Percentiles rank a stretch among this genome's conserved stretches.
These are phyloP conservation scores for Melangyna quadrimaculata DNA, from an alignment of 2,888 invertebrate species.

Conservation along the genomic window DNA sequence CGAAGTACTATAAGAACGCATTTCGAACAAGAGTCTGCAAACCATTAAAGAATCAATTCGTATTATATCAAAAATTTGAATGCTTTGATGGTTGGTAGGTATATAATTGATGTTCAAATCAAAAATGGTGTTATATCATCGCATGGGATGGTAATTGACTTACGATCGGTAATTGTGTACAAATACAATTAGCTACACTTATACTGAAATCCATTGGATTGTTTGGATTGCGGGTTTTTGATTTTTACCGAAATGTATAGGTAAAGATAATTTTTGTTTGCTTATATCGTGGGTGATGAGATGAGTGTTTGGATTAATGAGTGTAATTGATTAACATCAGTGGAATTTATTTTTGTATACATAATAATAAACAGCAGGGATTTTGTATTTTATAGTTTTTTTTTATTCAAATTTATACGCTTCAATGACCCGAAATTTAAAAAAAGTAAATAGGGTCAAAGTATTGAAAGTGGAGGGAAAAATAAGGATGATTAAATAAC, in stretches of 20 bases:
- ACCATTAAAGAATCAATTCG: slow-evolving; percentile 38
- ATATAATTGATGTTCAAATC: slow-evolving; percentile 50
- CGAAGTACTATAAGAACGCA: not conserved
- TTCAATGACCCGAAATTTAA: not conserved
- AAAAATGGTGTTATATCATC: slow-evolving; percentile 52
- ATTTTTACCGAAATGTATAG: slow-evolving; percentile 50
- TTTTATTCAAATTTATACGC: not conserved
- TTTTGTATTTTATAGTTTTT: not conserved
- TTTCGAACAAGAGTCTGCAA: not conserved
- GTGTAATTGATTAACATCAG: slow-evolving; percentile 43
- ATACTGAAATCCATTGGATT: slow-evolving; percentile 50
- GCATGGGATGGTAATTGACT: slow-evolving; percentile 57
- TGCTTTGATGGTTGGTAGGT: not conserved
- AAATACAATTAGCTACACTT: slow-evolving; percentile 71
- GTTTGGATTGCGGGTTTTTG: slow-evolving; percentile 3
- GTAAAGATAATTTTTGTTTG: slow-evolving; percentile 17
- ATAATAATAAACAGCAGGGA: not conserved
- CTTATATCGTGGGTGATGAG: slow-evolving; percentile 42
- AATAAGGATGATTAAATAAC: not conserved
- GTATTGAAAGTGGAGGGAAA: not conserved
- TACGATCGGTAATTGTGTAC: slow-evolving; percentile 69
- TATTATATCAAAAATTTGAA: not conserved
- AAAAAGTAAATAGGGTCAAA: not conserved
- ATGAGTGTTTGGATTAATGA: slow-evolving; percentile 57
- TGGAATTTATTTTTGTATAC: slow-evolving; percentile 43